phyloP scores from a whole-genome alignment of 2,113 vertebrate species.

The Austrofundulus limnaeus region DNA sequence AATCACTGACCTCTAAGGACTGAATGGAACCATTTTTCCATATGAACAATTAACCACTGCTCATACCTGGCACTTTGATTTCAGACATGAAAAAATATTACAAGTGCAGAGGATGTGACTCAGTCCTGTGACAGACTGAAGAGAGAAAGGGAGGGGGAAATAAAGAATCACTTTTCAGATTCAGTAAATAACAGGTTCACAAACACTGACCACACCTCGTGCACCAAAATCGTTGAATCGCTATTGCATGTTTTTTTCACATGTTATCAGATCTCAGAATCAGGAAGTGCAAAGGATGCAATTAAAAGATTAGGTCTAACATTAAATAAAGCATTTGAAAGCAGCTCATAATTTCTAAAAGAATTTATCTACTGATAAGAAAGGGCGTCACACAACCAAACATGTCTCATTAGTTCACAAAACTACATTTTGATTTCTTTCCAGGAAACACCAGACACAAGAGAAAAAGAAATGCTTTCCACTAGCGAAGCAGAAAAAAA shows the following conservation, averaged over 20 bases:
- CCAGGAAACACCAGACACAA: background rate
- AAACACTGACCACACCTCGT: background rate
- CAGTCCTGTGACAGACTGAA: background rate
- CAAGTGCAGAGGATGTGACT: background rate
- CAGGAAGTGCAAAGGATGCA: background rate
- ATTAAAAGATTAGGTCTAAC: conserved; percentile 3
- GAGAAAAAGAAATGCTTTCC: background rate
- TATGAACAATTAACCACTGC: background rate
- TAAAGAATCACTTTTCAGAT: background rate
- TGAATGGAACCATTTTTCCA: conserved; percentile 11
- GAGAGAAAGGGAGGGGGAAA: background rate
- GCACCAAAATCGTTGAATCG: background rate
- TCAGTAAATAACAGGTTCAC: background rate
- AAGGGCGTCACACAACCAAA: background rate
- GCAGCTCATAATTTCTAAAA: conserved; percentile 6
- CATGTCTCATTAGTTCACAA: conserved; percentile 10
- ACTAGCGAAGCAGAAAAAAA: background rate
- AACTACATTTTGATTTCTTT: conserved; percentile 16
- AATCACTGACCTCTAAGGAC: conserved; percentile 20
- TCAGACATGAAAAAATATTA: conserved; percentile 17
- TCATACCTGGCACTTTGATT: background rate
- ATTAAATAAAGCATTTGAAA: conserved; percentile 5
- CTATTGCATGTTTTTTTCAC: background rate
- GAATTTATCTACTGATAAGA: conserved; percentile 19
- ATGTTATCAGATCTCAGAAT: background rate